Evolutionary conservation across 2,888 invertebrate genomes (phyloP), one percentile per base, ranked within the genome.

Genomic region (Cryptocheilus praepositus): DNA sequence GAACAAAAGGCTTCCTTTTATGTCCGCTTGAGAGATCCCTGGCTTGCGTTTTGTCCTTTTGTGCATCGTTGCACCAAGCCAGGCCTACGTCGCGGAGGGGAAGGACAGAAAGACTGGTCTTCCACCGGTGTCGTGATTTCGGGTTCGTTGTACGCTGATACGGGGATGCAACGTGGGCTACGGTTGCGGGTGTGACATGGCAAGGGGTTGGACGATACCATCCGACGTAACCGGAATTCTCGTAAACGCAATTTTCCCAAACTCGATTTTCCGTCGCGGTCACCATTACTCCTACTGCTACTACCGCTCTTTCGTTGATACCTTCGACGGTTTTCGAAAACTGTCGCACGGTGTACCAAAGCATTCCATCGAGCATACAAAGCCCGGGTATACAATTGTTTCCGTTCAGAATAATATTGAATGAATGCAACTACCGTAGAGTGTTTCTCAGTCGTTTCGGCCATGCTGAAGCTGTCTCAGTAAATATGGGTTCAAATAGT

Each of bases 1-100:
- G 69, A 70, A 76, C 76, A 76, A 72, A 74, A 74, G 67, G 61
- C 59, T 70, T 70, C 67, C 65, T 74, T 67, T 70, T 63, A 53
- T 61, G 53, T 63, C 54, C 53, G 18, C 3, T 36, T 16, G 56
- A 44, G 44, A 44, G 43, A 18, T 53, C 28, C 43, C n/a, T 52
- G 28, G 19, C 43, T 75, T 54, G 71, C 45, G 66, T 69, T 74
- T 71, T 54, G 61, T 71, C 51, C 55, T 2, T 11, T 55, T 43
- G 57, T 61, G 59, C 63, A 49, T 60, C 55, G 67, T 57, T 71
- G 28, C 51, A 52, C 59, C 62, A 56, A 54, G 59, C 61, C n/a
- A n/a, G 36, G 46, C 36, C 36, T 36, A 36, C 49, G 16, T 49
- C 49, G n/a, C 5, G 49, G 8, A 7, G 3, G 28, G 7, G 28